Evolutionary conservation across 2,888 invertebrate genomes (phyloP), one percentile per base, ranked within the genome.

Genomic region (Tipula confusa): DNA sequence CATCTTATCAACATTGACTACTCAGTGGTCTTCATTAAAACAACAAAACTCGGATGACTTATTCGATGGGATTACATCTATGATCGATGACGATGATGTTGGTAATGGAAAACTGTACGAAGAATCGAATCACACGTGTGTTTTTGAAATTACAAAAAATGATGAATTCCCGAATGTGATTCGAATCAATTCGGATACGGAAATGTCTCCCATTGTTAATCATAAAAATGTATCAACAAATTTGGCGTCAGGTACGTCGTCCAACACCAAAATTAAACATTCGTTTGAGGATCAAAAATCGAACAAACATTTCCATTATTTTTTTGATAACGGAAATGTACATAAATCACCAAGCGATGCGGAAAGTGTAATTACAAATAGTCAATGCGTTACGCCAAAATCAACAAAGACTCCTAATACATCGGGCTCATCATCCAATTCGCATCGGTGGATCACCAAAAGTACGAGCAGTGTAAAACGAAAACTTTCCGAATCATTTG

Each of bases 101-200:
- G 24, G 24, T 13, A 64, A 24, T 9, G 64, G 64, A 24, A 64
- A 64, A 24, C 64, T 64, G 7, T 64, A 9, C 11, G 64, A 64
- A 64, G 64, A 64, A 64, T 24, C 64, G 24, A 64, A 64, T 64
- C 18, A 11, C 2, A 64, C 64, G 9, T 64, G 64, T 3, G 11
- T 80, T 43, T 82, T 82, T 82, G 82, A 82, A 82, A 82, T 82
- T 28, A 82, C 82, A 11, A 82, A 43, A 29, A 82, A 82, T 24
- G 36, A 36, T 24, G 82, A 82, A 24, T 82, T 82, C 28, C 82
- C 33, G n/a, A 82, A 82, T 43, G 28, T 82, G 7, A 82, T 82
- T 24, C 36, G 82, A 38, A 36, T 82, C 24, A 82, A 82, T 82
- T 33, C 24, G 1, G 38, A 82, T 43, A 36, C 24, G 18, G 82